Evolutionary conservation across 1,140 invertebrate genomes (phyloP), one percentile per base, ranked within the genome.

Genomic region (Drosophila nikananu): DNA sequence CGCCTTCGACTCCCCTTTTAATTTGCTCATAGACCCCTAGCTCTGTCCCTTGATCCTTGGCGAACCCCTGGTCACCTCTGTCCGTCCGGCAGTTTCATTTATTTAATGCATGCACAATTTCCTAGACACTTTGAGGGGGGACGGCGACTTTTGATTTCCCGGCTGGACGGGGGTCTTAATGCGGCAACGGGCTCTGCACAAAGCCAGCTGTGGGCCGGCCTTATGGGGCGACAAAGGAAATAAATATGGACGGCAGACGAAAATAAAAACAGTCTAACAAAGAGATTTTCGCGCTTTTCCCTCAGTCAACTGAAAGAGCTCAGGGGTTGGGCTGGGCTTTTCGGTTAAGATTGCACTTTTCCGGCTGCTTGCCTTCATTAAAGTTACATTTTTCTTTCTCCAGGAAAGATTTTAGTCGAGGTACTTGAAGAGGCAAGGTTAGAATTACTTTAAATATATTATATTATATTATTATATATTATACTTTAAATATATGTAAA

Each of bases 81-180:
- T 79, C 72, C 63, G 58, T 54, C 64, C 48, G 75, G 83, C 75
- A 82, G 74, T 90, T 90, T 90, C 86, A 90, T 90, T 90, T 90
- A 90, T 90, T 90, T 90, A 90, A 90, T 90, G 81, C 86, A 90
- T 86, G 83, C 82, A 82, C 86, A 90, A 90, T 90, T 90, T 90
- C 83, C 86, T 90, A 91, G 86, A 90, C 86, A 90, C 81, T 90
- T 90, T 90, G 84, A 84, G 79, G 68, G 65, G 76, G 79, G 79
- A 86, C 86, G 65, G 76, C 82, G 79, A 86, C 86, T 90, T 82
- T 75, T 90, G 86, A 90, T 90, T 90, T 91, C 63, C 72, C 77
- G 71, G 65, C 70, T 61, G 62, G 48, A 25, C 30, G 49, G 49
- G 49, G 57, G 64, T 63, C 61, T 80, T 80, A 76, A 78, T 70